Conservation (phyloP, 53 echinoderm and acorn worm species). For the Astropecten irregularis region DNA sequence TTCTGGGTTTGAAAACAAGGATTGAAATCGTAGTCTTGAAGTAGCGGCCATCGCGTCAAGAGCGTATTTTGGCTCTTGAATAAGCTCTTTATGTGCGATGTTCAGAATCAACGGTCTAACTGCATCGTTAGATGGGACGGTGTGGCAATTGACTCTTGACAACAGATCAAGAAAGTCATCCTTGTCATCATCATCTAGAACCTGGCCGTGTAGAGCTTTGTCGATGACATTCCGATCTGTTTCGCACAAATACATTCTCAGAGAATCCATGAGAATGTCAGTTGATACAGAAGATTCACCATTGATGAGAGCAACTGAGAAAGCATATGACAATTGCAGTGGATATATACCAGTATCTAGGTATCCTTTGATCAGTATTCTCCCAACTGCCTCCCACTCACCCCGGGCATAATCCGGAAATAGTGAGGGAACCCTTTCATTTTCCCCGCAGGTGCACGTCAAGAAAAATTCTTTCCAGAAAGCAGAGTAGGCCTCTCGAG, state of each 20-base stretch:
- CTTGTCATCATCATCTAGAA: conserved; percentile 20
- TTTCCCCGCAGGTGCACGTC: conserved; percentile 17
- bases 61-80: conserved; percentile 34
- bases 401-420: too few relatives aligned
- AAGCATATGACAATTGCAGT: conserved; percentile 5
- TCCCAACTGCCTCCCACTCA: too few relatives aligned
- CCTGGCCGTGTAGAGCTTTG: too few relatives aligned
- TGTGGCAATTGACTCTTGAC: too few relatives aligned
- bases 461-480: too few relatives aligned
- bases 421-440: too few relatives aligned
- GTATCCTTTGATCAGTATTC: too few relatives aligned
- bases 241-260: too few relatives aligned
- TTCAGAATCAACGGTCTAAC: background rate
- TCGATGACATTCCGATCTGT: too few relatives aligned
- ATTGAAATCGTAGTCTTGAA: background rate
- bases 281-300: background rate
- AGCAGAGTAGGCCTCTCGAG: too few relatives aligned
- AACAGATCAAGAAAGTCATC: conserved; percentile 24
- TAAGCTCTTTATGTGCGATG: conserved; percentile 26
- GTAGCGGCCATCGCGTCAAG: conserved; percentile 2
- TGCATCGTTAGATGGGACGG: background rate
- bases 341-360: too few relatives aligned
- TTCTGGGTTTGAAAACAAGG: background rate
- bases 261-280: background rate
- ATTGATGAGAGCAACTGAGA: background rate